Evolutionary conservation across 2,113 vertebrate species (phyloP).

Genomic region (Salvelinus fontinalis): DNA sequence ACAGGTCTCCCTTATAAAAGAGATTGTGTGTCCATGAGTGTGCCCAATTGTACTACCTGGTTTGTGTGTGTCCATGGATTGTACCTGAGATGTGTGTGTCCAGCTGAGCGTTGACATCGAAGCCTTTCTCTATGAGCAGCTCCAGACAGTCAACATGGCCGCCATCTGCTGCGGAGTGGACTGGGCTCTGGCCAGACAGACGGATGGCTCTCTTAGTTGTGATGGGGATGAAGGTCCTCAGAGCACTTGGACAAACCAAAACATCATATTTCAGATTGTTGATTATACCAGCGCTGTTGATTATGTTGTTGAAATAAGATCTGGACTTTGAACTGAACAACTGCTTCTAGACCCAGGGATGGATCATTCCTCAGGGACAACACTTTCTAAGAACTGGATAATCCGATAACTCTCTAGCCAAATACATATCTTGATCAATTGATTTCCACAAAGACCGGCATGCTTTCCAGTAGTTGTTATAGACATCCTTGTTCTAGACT

Average conservation of each 20-base stretch:
- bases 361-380: too few relatives aligned
- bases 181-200: slow-evolving; percentile 77
- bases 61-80: background rate
- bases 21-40: too few relatives aligned
- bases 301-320: too few relatives aligned
- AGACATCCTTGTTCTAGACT: too few relatives aligned
- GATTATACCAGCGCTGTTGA: too few relatives aligned
- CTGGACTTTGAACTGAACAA: too few relatives aligned
- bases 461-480: too few relatives aligned
- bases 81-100: slow-evolving; percentile 74
- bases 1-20: background rate
- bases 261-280: too few relatives aligned
- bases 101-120: slow-evolving; percentile 78
- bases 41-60: background rate
- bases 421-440: background rate
- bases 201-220: slow-evolving; percentile 80
- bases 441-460: too few relatives aligned
- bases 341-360: too few relatives aligned
- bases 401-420: too few relatives aligned
- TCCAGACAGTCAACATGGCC: slow-evolving; percentile 81
- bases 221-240: slow-evolving; percentile 81
- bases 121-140: slow-evolving; percentile 79
- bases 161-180: slow-evolving; percentile 85
- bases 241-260: slow-evolving; percentile 52
- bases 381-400: too few relatives aligned